A percentile compares a stretch with the other conserved stretches of the same genome.
Evolutionary conservation across 1,140 invertebrate species (phyloP).

Genomic region (Microplitis demolitor): DNA sequence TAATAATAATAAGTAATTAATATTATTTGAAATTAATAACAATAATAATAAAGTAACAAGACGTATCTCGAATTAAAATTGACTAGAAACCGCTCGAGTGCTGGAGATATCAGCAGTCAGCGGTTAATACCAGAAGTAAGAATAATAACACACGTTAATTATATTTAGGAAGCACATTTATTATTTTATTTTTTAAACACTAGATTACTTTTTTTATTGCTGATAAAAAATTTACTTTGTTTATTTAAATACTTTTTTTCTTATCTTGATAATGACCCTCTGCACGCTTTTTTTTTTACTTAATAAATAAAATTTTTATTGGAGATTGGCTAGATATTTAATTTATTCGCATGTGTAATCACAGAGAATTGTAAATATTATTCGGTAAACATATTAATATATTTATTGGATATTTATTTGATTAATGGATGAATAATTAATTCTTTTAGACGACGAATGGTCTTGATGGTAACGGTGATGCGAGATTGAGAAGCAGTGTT

Average conservation of each 20-base stretch:
- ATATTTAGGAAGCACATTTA: not conserved
- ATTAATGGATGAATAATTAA: constrained; percentile 5
- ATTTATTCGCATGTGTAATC: not conserved
- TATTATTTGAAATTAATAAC: constrained; percentile 8
- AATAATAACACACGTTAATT: constrained; percentile 8
- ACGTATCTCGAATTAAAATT: constrained; percentile 30
- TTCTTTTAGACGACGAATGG: constrained; percentile 47
- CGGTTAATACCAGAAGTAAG: constrained; percentile 25
- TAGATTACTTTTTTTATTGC: not conserved
- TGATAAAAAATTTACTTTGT: not conserved
- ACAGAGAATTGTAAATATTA: not conserved
- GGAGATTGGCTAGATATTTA: not conserved
- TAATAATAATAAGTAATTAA: not conserved
- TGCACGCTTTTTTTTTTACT: constrained; percentile 16
- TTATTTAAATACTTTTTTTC: not conserved
- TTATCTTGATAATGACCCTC: constrained; percentile 20
- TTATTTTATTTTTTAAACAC: not conserved
- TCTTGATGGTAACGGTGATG: constrained; percentile 50
- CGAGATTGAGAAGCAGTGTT: constrained; percentile 43
- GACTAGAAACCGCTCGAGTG: constrained; percentile 22
- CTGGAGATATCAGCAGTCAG: constrained; percentile 23
- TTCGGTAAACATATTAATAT: not conserved
- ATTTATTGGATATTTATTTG: not conserved
- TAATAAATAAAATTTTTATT: not conserved
- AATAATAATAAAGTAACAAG: constrained; percentile 21